These are phyloP conservation scores for Strigops habroptila DNA, from an alignment of 2,113 vertebrate species.

Conservation along the genomic window DNA sequence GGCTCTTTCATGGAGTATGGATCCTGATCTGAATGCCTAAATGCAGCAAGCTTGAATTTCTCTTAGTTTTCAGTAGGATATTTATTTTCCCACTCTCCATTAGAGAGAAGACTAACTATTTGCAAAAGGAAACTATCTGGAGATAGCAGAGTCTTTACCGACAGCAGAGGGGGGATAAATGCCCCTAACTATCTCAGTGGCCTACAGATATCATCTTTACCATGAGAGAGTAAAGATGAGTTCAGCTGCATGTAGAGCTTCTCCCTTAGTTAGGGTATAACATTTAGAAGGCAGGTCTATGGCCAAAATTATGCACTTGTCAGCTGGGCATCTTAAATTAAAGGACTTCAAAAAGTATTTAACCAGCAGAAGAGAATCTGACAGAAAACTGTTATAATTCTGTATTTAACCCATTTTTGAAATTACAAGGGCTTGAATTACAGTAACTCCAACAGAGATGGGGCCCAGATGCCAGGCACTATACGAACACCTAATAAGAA, in stretches of 20 bases:
- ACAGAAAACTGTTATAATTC: neutral
- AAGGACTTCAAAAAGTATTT: neutral
- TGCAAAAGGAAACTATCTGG: neutral
- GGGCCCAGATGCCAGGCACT: neutral
- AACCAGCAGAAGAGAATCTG: neutral
- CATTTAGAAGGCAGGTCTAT: neutral
- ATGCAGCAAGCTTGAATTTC: neutral
- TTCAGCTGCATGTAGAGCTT: neutral
- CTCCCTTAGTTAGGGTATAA: neutral
- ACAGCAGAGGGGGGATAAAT: neutral
- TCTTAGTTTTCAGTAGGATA: neutral
- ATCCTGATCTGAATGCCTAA: neutral
- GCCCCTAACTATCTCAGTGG: neutral
- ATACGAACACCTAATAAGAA: conserved; percentile 28
- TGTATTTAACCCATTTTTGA: conserved; percentile 29
- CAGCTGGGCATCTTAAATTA: neutral
- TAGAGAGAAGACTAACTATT: neutral
- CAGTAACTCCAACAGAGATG: conserved; percentile 10
- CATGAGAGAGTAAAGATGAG: neutral
- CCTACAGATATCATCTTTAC: neutral
- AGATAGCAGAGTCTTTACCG: neutral
- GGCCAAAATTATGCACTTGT: neutral
- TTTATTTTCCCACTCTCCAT: neutral
- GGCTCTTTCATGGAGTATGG: neutral
- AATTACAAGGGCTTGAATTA: conserved; percentile 23